Percentiles rank a stretch among this genome's conserved stretches.
Conservation (phyloP, 2,113 vertebrate species). For the Corythaeola cristata region DNA sequence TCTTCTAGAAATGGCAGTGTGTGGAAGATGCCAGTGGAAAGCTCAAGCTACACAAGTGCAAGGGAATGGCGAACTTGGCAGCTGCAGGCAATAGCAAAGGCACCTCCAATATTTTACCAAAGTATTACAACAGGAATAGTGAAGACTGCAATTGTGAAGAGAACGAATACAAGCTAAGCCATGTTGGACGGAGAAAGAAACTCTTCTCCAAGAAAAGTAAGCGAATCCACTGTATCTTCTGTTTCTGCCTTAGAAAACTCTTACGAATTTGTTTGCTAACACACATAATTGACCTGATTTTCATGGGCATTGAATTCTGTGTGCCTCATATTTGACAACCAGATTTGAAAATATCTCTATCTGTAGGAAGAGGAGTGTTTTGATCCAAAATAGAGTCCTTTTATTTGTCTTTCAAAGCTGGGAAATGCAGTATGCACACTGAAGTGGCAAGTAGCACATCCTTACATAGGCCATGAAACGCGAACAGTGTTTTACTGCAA, state of each 20-base stretch:
- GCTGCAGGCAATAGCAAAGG: conserved; percentile 70
- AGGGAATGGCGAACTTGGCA: conserved; percentile 77
- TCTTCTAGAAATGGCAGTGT: conserved; percentile 94
- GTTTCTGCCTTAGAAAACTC: not conserved
- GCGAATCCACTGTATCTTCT: not conserved
- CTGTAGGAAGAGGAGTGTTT: not conserved
- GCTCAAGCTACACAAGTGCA: conserved; percentile 94
- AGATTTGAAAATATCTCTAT: not conserved
- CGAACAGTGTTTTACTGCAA: not conserved
- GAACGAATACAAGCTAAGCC: conserved; percentile 72
- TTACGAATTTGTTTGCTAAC: not conserved
- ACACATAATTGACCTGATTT: not conserved
- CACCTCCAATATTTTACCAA: conserved; percentile 79
- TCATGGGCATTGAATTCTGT: not conserved
- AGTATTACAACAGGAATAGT: conserved; percentile 62
- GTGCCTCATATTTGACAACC: not conserved
- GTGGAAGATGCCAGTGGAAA: conserved; percentile 89
- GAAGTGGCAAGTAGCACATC: not conserved
- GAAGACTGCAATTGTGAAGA: conserved; percentile 81
- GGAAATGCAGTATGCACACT: not conserved
- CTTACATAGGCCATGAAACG: not conserved
- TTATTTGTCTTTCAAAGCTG: not conserved
- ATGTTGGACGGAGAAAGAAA: conserved; percentile 78
- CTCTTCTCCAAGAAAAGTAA: conserved; percentile 88
- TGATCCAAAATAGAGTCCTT: not conserved